Base-by-base conservation (phyloP, 2,888 invertebrate species). In the Agrilus mali region DNA sequence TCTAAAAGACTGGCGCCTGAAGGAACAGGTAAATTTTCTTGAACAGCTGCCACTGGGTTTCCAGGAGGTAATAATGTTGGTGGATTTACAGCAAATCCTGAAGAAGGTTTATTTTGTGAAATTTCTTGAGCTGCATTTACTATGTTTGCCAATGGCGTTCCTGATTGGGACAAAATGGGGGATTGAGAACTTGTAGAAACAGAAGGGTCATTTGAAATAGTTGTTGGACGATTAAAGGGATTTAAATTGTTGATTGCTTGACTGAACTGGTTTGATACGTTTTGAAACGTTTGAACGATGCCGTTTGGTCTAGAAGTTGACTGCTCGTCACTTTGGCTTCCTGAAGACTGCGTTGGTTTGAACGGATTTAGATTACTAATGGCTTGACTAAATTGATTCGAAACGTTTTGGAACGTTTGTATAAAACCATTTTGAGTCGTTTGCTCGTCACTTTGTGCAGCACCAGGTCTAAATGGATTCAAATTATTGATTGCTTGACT, bases 171-270 rank as follows among this genome's bases (percentile, higher is more conserved):
- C 8, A 7, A 7, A 7, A 27, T 27, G 2, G 27, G 27, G 8
- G 27, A 8, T 4, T 27, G 27, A 27, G 27, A 27, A 27, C 27
- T 27, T 27, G 27, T 27, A 27, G 27, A 4, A 10, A 27, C 4
- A 8, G 4, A 27, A 27, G 27, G 27, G 10, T 27, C 41, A n/a
- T 38, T 36, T 7, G 46, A 34, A 10, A 36, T 2, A 12, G 37
- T 39, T 8, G 43, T n/a, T 3, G 31, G 12, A 31, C 20, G 41
- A 15, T 47, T 48, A 35, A 51, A 47, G 3, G 50, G 52, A 43
- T 49, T 50, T 12, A 52, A 44, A 36, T 45, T 47, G 14, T 42
- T 46, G 10, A 52, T 42, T 33, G 46, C 48, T 33, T 45, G 42
- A 2, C 47, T 45, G 14, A 47, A 39, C 38, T 50, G 47, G 38